Base-by-base conservation (phyloP, 2,888 invertebrate species). In the Drosophila affinis region DNA sequence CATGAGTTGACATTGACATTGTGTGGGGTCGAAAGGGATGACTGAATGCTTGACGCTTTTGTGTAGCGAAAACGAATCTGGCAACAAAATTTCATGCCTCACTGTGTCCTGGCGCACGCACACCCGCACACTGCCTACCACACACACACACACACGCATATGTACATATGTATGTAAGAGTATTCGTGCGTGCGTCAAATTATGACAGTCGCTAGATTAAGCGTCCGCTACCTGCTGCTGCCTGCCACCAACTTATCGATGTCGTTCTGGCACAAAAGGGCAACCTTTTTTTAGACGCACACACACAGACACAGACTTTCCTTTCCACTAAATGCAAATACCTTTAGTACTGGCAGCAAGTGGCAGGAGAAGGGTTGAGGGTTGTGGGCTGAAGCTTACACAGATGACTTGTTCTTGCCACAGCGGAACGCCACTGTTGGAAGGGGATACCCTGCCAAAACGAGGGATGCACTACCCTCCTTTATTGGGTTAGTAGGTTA, bases 151-250 rank as follows among this genome's bases (percentile, higher is more conserved):
- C 21, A 24, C 48, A 14, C 21, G 9, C 24, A 39, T 47, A 56
- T 7, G 6, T 39, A 54, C 67, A 61, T 70, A 61, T 52, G 7
- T 54, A 24, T 5, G 61, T 7, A 2, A 0, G 7, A 2, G 7
- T 65, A 48, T 62, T 58, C 62, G 46, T 60, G 68, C 59, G 67
- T 76, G 63, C 77, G 72, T 77, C 76, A 84, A 81, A 84, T 81
- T 84, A 84, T 84, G 87, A 84, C 84, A 81, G 78, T 68, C 72
- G 81, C 78, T 77, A 65, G 72, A 75, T 75, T 65, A 71, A 59
- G 54, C 73, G 63, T 55, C 57, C 73, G 69, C 58, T 60, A 69
- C 64, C 77, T 68, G 65, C 73, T 62, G 62, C 53, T 61, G 55
- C 51, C 59, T 75, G 27, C 54, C 63, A 49, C 76, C 73, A 27